phyloP scores from a whole-genome alignment of 2,888 invertebrate genomes.

The Latrodectus elegans region DNA sequence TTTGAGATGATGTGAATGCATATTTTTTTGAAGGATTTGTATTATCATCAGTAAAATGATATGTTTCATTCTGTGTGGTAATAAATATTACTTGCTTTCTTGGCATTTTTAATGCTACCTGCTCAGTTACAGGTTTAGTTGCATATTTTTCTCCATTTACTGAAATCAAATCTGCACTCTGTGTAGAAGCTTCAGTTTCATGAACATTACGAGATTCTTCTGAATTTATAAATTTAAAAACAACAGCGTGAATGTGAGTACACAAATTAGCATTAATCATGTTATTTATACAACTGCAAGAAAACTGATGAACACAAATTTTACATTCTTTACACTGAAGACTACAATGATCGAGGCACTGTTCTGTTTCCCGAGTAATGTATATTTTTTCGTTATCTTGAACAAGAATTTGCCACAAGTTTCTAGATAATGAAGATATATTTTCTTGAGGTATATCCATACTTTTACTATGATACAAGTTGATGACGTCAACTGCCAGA shows the following conservation, averaged over 20 bases:
- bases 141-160: not conserved
- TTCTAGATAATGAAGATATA: slow-evolving; percentile 40
- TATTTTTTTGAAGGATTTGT: not conserved
- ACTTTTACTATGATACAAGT: slow-evolving; percentile 32
- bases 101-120: not conserved
- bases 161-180: too few relatives aligned
- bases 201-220: not conserved
- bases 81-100: not conserved
- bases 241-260: slow-evolving; percentile 58
- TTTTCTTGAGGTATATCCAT: slow-evolving; percentile 33
- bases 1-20: not conserved
- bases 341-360: slow-evolving; percentile 51
- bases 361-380: slow-evolving; percentile 29
- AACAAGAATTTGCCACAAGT: slow-evolving; percentile 32
- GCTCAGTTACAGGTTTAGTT: not conserved
- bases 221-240: slow-evolving; percentile 41
- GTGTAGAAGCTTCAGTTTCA: too few relatives aligned
- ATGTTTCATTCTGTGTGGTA: too few relatives aligned
- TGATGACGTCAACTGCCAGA: slow-evolving; percentile 40
- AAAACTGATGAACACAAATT: slow-evolving; percentile 56
- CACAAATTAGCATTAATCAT: slow-evolving; percentile 60
- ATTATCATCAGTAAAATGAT: not conserved
- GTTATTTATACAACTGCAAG: slow-evolving; percentile 48
- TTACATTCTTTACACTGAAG: slow-evolving; percentile 48
- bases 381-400: slow-evolving; percentile 31